Evolutionary conservation across 2,113 vertebrate species (phyloP), one percentile per base, ranked within the genome.

Genomic region (Chloropsis hardwickii): DNA sequence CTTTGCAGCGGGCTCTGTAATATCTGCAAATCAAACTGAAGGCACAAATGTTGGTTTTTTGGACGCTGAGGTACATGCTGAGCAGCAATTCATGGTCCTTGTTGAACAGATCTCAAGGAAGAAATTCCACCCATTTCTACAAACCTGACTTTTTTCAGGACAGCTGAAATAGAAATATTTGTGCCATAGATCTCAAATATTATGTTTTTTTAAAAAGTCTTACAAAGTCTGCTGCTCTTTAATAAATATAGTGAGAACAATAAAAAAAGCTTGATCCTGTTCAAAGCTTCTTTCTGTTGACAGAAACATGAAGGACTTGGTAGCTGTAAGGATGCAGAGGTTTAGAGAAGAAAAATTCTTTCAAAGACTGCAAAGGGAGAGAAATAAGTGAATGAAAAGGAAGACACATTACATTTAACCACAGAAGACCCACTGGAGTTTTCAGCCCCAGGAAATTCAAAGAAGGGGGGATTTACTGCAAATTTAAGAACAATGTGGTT

Each of bases 401-500:
- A 60, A 93, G 35, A 79, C 18, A 18, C 28, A 2, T 45, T 51
- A 78, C 0, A 8, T 65, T 80, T 15, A 91, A 71, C 76, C 81
- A 77, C 88, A 60, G 47, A 96, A 96, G 19, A 27, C 77, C 53
- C 31, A 22, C 33, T 94, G 40, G 51, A 87, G 73, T 44, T 56
- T 89, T 91, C 89, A 82, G 53, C 70, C 67, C 39, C 48, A 11
- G 47, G 57, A 92, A 93, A 61, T 94, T 65, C 53, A 47, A 76
- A 57, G 89, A 44, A 79, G 61, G n/a, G 29, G 42, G 33, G 5
- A 79, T 90, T 89, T 93, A 67, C 39, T 86, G 79, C 71, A 29
- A 78, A 62, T 91, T 80, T 90, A 81, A 82, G 85, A 97, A 93
- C 48, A 92, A 61, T 66, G 90, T 84, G 92, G 65, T 91, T 92